Base-by-base conservation (phyloP, 2,888 invertebrate genomes). In the Caenorhabditis becei region DNA sequence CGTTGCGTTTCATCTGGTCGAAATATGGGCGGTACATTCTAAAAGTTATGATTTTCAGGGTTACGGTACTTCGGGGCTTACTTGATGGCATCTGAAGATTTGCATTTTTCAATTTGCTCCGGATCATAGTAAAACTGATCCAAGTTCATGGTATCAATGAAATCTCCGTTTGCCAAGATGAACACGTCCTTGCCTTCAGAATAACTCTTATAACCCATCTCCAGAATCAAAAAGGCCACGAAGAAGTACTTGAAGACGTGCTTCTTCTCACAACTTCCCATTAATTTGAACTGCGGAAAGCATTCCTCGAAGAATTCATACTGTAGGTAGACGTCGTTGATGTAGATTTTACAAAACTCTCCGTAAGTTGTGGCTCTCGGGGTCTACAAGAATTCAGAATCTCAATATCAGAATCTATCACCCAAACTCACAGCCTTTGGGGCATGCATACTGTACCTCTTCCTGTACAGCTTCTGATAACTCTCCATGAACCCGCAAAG, bases 181-280 rank as follows among this genome's bases (percentile, higher is more conserved):
- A 78, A 71, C 11, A 59, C 70, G n/a, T 78, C 70, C 1, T 58
- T 71, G 7, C 77, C 70, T 51, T 78, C 77, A 7, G 41, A 32
- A 35, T 65, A 65, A 23, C 70, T 70, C 41, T 32, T 47, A 26
- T 70, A 78, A 11, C 77, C 77, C 77, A 78, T 78, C 41, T 78
- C 77, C 0, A 66, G 47, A 23, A 78, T 58, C 5, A 78, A 16
- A 53, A 78, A 78, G 4, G 77, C 59, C 7, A 66, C 77, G 44
- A 78, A 78, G 20, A 78, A 78, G 59, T 70, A 41, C 32, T 78
- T 78, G 70, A 78, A 78, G 53, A 78, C 77, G 23, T 59, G 69
- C 41, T 78, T 70, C 59, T 74, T 66, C 24, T 75, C 66, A 41
- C 53, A 53, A 11, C 23, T 2, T 11, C 59, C 65, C 77, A 78